These are phyloP conservation scores for Temnothorax ravouxi DNA, from an alignment of 2,888 invertebrate species.

Conservation along the genomic window DNA sequence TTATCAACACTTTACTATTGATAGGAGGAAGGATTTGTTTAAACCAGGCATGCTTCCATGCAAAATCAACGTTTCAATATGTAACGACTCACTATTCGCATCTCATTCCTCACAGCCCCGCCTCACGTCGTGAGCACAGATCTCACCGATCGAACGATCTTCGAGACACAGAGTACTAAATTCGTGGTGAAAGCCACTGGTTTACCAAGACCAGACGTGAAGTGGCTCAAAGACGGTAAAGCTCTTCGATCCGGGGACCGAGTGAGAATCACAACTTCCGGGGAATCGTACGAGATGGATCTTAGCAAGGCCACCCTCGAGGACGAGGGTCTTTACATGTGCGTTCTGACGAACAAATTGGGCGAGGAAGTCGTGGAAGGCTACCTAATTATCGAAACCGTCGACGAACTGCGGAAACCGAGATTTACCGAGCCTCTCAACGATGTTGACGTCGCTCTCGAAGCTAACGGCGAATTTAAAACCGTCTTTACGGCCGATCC, in stretches of 20 bases:
- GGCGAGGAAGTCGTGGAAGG: constrained; percentile 93
- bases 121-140: constrained; percentile 91
- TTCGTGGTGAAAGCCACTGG: constrained; percentile 93
- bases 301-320: constrained; percentile 90
- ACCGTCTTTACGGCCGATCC: constrained; percentile 96
- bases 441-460: constrained; percentile 91
- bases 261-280: constrained; percentile 76
- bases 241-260: constrained; percentile 89
- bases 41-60: not conserved
- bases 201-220: constrained; percentile 92
- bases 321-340: constrained; percentile 94
- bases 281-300: constrained; percentile 91
- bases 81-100: not conserved
- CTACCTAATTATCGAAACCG: constrained; percentile 91
- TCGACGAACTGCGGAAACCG: constrained; percentile 93
- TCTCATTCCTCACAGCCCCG: constrained; percentile 87
- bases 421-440: constrained; percentile 90
- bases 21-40: constrained; percentile 7
- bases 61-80: not conserved
- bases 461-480: constrained; percentile 89
- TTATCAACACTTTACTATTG: not conserved
- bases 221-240: constrained; percentile 93
- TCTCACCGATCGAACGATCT: constrained; percentile 91
- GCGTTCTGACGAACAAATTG: constrained; percentile 93
- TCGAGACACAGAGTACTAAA: constrained; percentile 93